Conservation (phyloP, 2,888 invertebrate genomes). For the Sepioteuthis lessoniana region DNA sequence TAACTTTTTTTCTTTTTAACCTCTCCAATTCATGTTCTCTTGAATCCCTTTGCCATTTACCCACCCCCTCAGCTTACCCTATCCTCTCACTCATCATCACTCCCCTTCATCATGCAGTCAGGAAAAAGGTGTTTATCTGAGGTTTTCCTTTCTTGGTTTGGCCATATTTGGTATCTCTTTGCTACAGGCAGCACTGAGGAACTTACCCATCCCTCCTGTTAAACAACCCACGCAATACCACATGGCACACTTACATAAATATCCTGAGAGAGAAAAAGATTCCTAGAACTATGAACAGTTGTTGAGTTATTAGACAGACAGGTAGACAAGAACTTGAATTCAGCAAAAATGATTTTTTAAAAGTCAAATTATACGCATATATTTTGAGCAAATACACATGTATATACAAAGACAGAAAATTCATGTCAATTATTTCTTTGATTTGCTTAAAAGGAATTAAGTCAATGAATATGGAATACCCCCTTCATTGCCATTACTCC, state of each 20-base stretch:
- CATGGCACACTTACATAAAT: not conserved
- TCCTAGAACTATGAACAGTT: not conserved
- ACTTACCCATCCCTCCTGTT: not conserved
- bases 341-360: not conserved
- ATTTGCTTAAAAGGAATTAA: no score
- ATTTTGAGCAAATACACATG: no score
- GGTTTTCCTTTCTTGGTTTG: not conserved
- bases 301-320: not conserved
- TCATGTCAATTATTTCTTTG: no score
- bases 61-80: not conserved
- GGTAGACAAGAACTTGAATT: not conserved
- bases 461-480: no score
- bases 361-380: not conserved
- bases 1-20: not conserved
- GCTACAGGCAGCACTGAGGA: not conserved
- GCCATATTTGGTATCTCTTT: constrained; percentile 48
- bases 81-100: not conserved
- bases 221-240: not conserved
- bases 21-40: not conserved
- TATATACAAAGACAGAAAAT: no score
- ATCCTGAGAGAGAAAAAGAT: no score
- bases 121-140: constrained; percentile 46
- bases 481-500: no score
- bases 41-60: not conserved
- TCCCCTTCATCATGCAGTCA: not conserved